Conservation (phyloP, 2,888 invertebrate species). For the Eucriotettix oculatus region DNA sequence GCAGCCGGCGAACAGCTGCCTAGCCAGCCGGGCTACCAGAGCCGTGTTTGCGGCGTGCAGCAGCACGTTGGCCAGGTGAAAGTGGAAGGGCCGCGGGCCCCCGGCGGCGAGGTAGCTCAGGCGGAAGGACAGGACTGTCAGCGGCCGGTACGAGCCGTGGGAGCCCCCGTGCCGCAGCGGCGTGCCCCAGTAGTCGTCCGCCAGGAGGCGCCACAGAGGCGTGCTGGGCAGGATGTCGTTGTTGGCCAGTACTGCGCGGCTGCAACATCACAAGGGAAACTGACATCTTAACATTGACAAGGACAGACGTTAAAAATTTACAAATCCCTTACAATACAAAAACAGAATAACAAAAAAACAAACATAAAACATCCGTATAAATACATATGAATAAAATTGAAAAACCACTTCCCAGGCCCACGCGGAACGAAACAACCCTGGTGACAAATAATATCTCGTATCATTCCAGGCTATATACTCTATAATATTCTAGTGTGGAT, state of each 20-base stretch:
- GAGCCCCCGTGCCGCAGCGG: conserved; percentile 82
- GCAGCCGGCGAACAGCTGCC: conserved; percentile 25
- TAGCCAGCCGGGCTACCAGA: conserved; percentile 61
- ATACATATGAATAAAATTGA: no score
- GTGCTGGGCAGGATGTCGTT: conserved; percentile 71
- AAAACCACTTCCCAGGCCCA: no score
- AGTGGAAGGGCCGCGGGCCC: conserved; percentile 55
- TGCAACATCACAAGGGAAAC: conserved; percentile 31
- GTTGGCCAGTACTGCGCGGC: conserved; percentile 89
- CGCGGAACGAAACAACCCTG: no score
- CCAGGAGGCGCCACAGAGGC: conserved; percentile 64
- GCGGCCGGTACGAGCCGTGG: conserved; percentile 91
- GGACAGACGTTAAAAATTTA: no score
- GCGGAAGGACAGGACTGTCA: conserved; percentile 78
- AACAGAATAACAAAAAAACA: no score
- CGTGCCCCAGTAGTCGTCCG: conserved; percentile 97
- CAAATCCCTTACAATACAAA: no score
- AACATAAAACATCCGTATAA: no score
- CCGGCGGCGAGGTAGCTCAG: conserved; percentile 59
- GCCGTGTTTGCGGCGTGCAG: conserved; percentile 74
- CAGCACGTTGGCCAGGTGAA: conserved; percentile 71
- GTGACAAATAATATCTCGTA: no score
- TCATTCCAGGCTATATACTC: no score
- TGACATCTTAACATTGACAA: no score
- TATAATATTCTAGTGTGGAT: no score